phyloP scores from a whole-genome alignment of 1,140 invertebrate species.

The Drosophila hydei region DNA sequence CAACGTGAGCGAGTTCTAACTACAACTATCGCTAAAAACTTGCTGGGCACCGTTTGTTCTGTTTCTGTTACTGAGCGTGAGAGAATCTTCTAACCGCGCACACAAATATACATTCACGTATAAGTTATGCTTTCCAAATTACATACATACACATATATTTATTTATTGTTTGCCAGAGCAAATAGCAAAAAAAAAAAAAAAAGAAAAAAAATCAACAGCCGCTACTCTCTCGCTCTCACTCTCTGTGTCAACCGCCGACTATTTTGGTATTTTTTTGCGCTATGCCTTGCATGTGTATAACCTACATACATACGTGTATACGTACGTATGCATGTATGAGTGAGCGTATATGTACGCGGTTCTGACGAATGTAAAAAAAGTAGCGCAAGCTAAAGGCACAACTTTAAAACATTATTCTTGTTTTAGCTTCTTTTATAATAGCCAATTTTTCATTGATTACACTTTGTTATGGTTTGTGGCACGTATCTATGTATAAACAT shows the following conservation, averaged over 20 bases:
- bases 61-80: slow-evolving; percentile 44
- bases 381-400: slow-evolving; percentile 35
- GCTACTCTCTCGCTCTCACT: slow-evolving; percentile 27
- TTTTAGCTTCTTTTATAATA: slow-evolving; percentile 22
- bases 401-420: slow-evolving; percentile 25
- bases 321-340: slow-evolving; percentile 18
- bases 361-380: slow-evolving; percentile 41
- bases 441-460: slow-evolving; percentile 10
- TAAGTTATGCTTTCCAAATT: slow-evolving; percentile 46
- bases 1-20: slow-evolving; percentile 50
- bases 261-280: slow-evolving; percentile 59
- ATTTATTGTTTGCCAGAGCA: slow-evolving; percentile 49
- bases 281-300: slow-evolving; percentile 50
- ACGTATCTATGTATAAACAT: slow-evolving; percentile 12
- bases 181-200: slow-evolving; percentile 39
- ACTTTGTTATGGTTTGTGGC: slow-evolving; percentile 36
- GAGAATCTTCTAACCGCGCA: slow-evolving; percentile 56
- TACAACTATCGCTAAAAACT: slow-evolving; percentile 52
- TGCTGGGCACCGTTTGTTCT: slow-evolving; percentile 30
- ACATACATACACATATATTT: slow-evolving; percentile 40
- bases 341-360: slow-evolving; percentile 33
- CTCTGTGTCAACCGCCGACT: slow-evolving; percentile 54
- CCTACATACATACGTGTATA: slow-evolving; percentile 38
- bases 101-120: slow-evolving; percentile 18
- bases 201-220: slow-evolving; percentile 38